These are phyloP conservation scores for Trypoxylus dichotomus DNA, from an alignment of 1,140 invertebrate species.

Conservation along the genomic window DNA sequence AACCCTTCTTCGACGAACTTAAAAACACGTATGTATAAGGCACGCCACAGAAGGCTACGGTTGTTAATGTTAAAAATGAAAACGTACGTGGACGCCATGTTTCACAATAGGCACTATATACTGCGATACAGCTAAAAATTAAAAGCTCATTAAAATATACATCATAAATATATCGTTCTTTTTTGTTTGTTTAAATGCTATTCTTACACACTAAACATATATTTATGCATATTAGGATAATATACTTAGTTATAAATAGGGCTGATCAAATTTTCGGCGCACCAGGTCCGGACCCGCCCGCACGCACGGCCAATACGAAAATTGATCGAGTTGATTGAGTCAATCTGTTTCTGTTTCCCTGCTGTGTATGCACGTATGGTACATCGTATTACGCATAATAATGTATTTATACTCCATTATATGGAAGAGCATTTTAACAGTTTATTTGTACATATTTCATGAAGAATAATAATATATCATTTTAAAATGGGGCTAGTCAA, in stretches of 20 bases:
- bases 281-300: too few relatives aligned
- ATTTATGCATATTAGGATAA: neutral
- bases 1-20: neutral
- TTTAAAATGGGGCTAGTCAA: too few relatives aligned
- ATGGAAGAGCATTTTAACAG: too few relatives aligned
- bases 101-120: conserved; percentile 2
- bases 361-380: too few relatives aligned
- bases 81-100: neutral
- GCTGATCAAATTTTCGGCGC: too few relatives aligned
- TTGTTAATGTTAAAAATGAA: neutral
- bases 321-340: too few relatives aligned
- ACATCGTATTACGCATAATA: too few relatives aligned
- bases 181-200: neutral
- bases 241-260: neutral
- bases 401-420: too few relatives aligned
- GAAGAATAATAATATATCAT: too few relatives aligned
- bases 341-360: too few relatives aligned
- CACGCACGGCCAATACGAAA: too few relatives aligned
- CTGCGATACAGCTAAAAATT: neutral
- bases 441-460: too few relatives aligned
- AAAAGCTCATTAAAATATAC: neutral
- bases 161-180: neutral
- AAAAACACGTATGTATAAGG: neutral
- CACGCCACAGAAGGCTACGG: neutral
- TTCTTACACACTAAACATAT: neutral